Percentiles rank a stretch among this genome's conserved stretches.
These are phyloP conservation scores for Amorpha juglandis DNA, from an alignment of 2,888 invertebrate species.

Conservation along the genomic window DNA sequence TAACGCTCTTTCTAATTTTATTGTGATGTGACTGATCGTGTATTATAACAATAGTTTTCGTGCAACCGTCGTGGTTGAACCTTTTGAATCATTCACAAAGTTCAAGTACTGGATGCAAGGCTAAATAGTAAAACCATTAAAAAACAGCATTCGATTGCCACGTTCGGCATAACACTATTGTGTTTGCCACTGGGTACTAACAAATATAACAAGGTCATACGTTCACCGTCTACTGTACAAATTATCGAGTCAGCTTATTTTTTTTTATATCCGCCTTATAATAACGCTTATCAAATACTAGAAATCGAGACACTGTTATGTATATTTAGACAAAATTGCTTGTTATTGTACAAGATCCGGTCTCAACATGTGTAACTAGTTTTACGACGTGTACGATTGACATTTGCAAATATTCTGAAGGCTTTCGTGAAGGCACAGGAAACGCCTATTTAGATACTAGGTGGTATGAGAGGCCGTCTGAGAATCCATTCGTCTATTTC, in stretches of 20 bases:
- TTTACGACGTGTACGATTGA: too few relatives aligned
- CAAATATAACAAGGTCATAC: conserved; percentile 60
- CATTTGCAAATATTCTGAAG: not conserved
- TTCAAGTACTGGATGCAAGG: conserved; percentile 7
- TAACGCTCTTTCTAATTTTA: too few relatives aligned
- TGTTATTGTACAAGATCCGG: conserved; percentile 4
- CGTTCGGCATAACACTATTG: conserved; percentile 37
- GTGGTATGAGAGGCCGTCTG: too few relatives aligned
- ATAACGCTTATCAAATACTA: not conserved
- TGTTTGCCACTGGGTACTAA: conserved; percentile 44
- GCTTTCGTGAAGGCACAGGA: not conserved
- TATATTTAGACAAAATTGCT: conserved; percentile 3
- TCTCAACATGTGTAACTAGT: not conserved
- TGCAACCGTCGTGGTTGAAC: not conserved
- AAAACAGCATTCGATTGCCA: conserved; percentile 37
- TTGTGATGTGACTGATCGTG: not conserved
- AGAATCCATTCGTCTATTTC: too few relatives aligned
- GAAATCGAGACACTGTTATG: not conserved
- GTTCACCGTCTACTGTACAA: conserved; percentile 59
- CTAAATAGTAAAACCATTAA: conserved; percentile 26
- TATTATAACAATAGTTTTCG: not conserved
- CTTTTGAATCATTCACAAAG: conserved; percentile 14
- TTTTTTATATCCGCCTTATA: conserved; percentile 63
- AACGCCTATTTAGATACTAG: not conserved
- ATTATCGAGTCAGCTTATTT: conserved; percentile 40